Base-by-base conservation (phyloP, 2,797 vertebrate genomes). In the Hypotaenidia okinawae region DNA sequence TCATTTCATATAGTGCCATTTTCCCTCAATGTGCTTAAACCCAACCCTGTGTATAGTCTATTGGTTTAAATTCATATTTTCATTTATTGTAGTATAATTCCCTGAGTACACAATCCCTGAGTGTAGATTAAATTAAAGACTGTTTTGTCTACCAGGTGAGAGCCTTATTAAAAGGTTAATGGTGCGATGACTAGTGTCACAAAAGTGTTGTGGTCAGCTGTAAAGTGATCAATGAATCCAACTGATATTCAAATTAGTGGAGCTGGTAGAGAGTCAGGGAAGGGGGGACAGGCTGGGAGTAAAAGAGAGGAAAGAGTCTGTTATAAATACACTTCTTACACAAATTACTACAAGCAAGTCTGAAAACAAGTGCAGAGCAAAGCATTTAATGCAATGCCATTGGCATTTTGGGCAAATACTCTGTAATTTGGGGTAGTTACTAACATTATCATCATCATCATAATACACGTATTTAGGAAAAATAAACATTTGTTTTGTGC, bases 401-500 rank as follows among this genome's bases (percentile, higher is more conserved):
- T 95, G 96, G 93, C 82, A 92, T 88, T 90, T 90, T 86, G 79
- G 66, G 95, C 90, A 95, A 93, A 96, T 95, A 91, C 92, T 94
- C 91, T 94, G 86, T 96, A 97, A 95, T 95, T 96, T 96, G 95
- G 87, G 83, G 62, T 93, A 97, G 94, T 95, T 97, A 89, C 91
- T 95, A 96, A 96, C 89, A 90, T 96, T 89, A 93, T 96, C 94
- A 94, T 97, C 97, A 95, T 96, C 86, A 77, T 92, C 62, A 97
- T 97, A 97, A 98, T 97, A 81, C 89, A 84, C 3, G 67, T 95
- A 97, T 97, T 98, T 97, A 97, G 96, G 91, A 97, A 97, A 97
- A 98, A 98, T 97, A 97, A 98, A 98, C 98, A 98, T 98, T 98
- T 97, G 97, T 97, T 98, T 97, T 97, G 97, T 98, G 96, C 79